Percentiles rank a stretch among this genome's conserved stretches.
These are phyloP conservation scores for Melangyna quadrimaculata DNA, from an alignment of 2,888 invertebrate genomes.

Conservation along the genomic window DNA sequence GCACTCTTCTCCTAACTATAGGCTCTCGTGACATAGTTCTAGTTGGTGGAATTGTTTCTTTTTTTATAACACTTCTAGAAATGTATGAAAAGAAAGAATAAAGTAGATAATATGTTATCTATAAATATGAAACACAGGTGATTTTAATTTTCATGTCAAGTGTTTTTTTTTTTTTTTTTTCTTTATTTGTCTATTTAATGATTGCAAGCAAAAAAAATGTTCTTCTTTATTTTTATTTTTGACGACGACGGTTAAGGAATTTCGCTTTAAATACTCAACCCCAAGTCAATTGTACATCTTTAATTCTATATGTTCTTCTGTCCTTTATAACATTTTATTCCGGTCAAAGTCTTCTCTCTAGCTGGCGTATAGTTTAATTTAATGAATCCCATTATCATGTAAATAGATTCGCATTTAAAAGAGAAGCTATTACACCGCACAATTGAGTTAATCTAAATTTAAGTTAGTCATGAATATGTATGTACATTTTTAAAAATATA, in stretches of 20 bases:
- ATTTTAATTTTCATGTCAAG: constrained; percentile 22
- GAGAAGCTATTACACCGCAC: constrained; percentile 5
- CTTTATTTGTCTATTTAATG: background rate
- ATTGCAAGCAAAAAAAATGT: background rate
- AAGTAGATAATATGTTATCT: background rate
- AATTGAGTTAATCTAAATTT: constrained; percentile 56
- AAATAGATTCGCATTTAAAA: constrained; percentile 31
- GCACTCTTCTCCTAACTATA: constrained; percentile 50
- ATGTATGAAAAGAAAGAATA: constrained; percentile 20
- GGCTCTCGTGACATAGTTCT: constrained; percentile 63
- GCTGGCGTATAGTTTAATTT: background rate
- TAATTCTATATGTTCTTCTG: constrained; percentile 3
- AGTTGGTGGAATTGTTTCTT: constrained; percentile 49
- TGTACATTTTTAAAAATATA: background rate
- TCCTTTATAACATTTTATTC: constrained; percentile 60
- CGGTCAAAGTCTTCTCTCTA: constrained; percentile 60
- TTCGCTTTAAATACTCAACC: constrained; percentile 28
- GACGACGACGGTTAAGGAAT: constrained; percentile 29
- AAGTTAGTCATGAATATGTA: constrained; percentile 54
- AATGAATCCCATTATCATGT: constrained; percentile 17
- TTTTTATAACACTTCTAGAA: constrained; percentile 14
- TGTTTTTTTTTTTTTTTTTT: constrained; percentile 4
- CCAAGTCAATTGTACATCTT: constrained; percentile 1
- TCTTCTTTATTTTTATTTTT: background rate
- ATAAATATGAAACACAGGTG: constrained; percentile 26